Conservation (phyloP, 1,140 invertebrate genomes). For the Paraescarpia echinospica region DNA sequence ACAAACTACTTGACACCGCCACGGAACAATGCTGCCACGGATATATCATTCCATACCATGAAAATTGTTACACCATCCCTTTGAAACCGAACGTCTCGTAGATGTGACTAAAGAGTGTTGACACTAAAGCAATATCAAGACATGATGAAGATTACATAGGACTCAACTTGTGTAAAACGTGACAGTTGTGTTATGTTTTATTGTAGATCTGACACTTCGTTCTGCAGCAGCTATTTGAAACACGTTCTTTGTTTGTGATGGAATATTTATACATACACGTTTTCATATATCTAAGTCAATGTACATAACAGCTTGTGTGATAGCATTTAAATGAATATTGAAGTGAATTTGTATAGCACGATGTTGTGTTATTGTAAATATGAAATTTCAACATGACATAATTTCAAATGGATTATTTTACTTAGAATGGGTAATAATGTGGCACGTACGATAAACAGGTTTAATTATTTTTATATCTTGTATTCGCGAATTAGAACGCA, state of each 20-base stretch:
- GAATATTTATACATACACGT: neutral
- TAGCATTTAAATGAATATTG: neutral
- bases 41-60: neutral
- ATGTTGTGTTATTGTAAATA: neutral
- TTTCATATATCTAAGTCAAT: neutral
- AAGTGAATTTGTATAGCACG: neutral
- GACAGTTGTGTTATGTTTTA: neutral
- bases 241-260: neutral
- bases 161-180: neutral
- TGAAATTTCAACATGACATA: neutral
- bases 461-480: neutral
- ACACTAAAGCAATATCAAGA: neutral
- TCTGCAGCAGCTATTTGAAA: neutral
- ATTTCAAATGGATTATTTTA: too few relatives aligned
- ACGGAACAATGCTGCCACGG: neutral
- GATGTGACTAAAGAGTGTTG: neutral
- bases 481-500: neutral
- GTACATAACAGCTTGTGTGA: neutral
- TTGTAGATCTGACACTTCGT: too few relatives aligned
- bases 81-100: neutral
- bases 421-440: neutral
- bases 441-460: neutral
- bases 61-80: neutral
- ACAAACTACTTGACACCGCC: neutral
- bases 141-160: neutral